Evolutionary conservation across 2,888 invertebrate genomes (phyloP).

Genomic region (Xestobium rufovillosum): DNA sequence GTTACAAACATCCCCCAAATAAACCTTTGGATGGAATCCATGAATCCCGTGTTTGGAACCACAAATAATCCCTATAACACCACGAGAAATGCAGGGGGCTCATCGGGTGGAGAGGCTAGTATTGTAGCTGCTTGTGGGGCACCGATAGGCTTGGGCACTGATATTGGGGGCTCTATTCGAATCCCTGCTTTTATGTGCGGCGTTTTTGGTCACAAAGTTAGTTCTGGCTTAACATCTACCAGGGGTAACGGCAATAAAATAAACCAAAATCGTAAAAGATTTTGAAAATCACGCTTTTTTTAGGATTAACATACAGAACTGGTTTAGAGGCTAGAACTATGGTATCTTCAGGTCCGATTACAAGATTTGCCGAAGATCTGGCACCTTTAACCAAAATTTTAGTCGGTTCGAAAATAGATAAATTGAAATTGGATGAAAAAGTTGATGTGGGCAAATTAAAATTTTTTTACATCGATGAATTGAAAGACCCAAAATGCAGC

Average conservation of each 20-base stretch:
- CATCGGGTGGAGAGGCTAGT: conserved; percentile 81
- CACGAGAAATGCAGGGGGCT: conserved; percentile 81
- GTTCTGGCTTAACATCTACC: conserved; percentile 41
- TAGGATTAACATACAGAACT: conserved; percentile 60
- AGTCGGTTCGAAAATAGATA: conserved; percentile 46
- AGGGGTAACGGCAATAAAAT: conserved; percentile 37
- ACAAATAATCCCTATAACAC: conserved; percentile 89
- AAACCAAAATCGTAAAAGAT: neutral
- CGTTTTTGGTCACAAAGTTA: conserved; percentile 78
- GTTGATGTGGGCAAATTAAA: conserved; percentile 61
- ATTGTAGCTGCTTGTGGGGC: conserved; percentile 71
- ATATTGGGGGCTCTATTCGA: conserved; percentile 94
- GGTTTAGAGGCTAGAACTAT: conserved; percentile 66
- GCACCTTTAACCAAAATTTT: conserved; percentile 65
- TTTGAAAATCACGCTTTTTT: conserved; percentile 7
- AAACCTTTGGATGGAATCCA: conserved; percentile 86
- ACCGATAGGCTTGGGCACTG: conserved; percentile 76
- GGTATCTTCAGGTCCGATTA: conserved; percentile 77
- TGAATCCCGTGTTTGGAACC: conserved; percentile 81
- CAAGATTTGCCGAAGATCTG: conserved; percentile 71
- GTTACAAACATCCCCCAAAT: conserved; percentile 88
- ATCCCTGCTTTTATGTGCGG: conserved; percentile 90
- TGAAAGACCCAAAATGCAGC: conserved; percentile 66
- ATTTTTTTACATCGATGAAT: conserved; percentile 69
- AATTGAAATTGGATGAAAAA: conserved; percentile 51